phyloP scores from a whole-genome alignment of 2,113 vertebrate species.

The Acrocephalus kingi region DNA sequence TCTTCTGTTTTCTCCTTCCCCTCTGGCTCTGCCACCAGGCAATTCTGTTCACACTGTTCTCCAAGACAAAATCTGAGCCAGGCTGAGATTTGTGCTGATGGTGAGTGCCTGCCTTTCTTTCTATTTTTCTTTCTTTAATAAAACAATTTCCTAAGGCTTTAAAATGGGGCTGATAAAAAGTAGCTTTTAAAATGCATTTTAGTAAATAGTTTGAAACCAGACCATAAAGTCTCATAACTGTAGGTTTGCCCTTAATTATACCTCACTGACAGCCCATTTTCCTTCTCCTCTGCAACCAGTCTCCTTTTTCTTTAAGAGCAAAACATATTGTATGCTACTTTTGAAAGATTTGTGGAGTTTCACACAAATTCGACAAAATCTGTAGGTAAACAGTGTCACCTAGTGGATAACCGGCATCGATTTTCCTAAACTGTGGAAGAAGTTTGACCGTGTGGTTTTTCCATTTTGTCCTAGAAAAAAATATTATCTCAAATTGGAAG shows the following conservation, averaged over 20 bases:
- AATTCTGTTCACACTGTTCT: constrained; percentile 7
- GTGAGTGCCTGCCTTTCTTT: background rate
- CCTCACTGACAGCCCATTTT: constrained; percentile 53
- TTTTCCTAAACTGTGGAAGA: background rate
- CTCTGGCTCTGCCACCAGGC: constrained; percentile 2
- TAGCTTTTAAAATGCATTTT: constrained; percentile 61
- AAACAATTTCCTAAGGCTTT: constrained; percentile 41
- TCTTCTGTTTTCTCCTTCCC: background rate
- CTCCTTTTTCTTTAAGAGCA: constrained; percentile 41
- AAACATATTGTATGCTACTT: constrained; percentile 25
- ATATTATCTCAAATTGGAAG: background rate
- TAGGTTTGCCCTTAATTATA: constrained; percentile 55
- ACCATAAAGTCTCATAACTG: constrained; percentile 40
- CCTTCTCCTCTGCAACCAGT: constrained; percentile 26
- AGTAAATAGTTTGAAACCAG: constrained; percentile 63
- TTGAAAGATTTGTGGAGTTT: constrained; percentile 19
- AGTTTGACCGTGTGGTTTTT: background rate
- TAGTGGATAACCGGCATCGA: constrained; percentile 54
- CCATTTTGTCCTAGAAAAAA: background rate
- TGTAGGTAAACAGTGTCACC: constrained; percentile 79
- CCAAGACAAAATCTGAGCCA: constrained; percentile 32
- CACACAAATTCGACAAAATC: background rate
- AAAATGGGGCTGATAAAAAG: constrained; percentile 47
- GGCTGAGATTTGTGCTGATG: constrained; percentile 35
- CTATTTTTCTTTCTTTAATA: background rate